Percentiles rank a stretch among this genome's conserved stretches.
Conservation (phyloP, 2,113 vertebrate genomes). For the Platichthys flesus region DNA sequence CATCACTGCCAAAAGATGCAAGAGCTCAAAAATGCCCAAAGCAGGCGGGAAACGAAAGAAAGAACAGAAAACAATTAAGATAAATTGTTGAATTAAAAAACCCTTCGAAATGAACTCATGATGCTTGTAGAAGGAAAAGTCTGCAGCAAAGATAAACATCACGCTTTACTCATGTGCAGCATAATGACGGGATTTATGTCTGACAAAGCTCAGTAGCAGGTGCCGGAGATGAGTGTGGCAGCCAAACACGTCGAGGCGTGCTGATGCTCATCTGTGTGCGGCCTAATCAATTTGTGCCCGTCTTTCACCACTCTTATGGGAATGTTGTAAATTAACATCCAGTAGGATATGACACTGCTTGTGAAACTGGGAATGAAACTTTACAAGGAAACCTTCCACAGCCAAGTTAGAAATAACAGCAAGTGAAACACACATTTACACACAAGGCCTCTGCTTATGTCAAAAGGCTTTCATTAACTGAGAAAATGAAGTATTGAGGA, state of each 20-base stretch:
- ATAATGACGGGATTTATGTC: conserved; percentile 51
- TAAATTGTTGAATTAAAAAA: conserved; percentile 7
- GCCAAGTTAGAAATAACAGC: background rate
- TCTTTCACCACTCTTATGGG: conserved; percentile 24
- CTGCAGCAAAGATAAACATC: background rate
- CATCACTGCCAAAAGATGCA: conserved; percentile 66
- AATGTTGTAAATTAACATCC: conserved; percentile 4
- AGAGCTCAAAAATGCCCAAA: conserved; percentile 52
- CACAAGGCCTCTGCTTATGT: background rate
- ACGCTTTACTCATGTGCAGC: conserved; percentile 16
- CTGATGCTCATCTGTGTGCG: conserved; percentile 24
- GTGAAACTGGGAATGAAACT: background rate
- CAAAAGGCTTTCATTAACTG: background rate
- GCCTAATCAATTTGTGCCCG: conserved; percentile 33
- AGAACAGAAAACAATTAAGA: conserved; percentile 17
- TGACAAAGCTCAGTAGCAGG: conserved; percentile 72
- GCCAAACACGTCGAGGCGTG: conserved; percentile 57
- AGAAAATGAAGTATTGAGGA: background rate
- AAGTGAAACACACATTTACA: background rate
- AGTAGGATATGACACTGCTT: background rate
- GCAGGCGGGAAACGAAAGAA: conserved; percentile 65
- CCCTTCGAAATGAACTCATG: background rate
- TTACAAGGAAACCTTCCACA: background rate
- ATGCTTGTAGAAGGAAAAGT: conserved; percentile 22
- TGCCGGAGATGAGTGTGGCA: conserved; percentile 62